Evolutionary conservation across 2,113 vertebrate genomes (phyloP).

Genomic region (Potamarius usumacintae): DNA sequence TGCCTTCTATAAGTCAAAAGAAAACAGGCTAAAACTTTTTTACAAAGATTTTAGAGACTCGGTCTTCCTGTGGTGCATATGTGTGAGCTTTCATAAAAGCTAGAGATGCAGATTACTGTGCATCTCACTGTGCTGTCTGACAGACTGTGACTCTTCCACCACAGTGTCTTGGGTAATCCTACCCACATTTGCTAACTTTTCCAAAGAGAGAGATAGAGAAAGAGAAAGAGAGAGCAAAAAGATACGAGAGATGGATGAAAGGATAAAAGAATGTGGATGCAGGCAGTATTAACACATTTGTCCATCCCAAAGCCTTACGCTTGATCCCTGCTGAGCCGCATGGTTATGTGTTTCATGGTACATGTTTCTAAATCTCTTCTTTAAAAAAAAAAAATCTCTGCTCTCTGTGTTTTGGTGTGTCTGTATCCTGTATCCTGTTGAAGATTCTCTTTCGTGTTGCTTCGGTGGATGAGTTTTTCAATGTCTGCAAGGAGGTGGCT

Average conservation of each 20-base stretch:
- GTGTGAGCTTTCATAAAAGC: conserved; percentile 41
- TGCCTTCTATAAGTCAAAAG: conserved; percentile 15
- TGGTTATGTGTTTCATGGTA: not conserved
- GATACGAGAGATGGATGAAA: conserved; percentile 38
- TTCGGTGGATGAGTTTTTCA: conserved; percentile 1
- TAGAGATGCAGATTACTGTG: conserved; percentile 41
- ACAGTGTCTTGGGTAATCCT: conserved; percentile 47
- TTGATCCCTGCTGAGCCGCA: conserved; percentile 33
- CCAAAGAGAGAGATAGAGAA: not conserved
- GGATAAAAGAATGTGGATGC: conserved; percentile 32
- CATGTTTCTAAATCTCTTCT: conserved; percentile 4
- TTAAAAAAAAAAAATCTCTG: not conserved
- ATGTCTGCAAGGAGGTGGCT: conserved; percentile 40
- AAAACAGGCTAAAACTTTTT: conserved; percentile 64
- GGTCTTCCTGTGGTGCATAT: conserved; percentile 18
- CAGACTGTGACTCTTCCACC: conserved; percentile 50
- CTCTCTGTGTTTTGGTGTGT: conserved; percentile 17
- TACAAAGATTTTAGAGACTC: conserved; percentile 54
- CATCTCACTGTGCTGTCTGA: conserved; percentile 31
- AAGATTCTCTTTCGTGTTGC: conserved; percentile 6
- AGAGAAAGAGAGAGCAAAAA: conserved; percentile 1
- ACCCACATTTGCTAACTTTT: conserved; percentile 1
- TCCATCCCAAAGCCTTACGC: conserved; percentile 25
- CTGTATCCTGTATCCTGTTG: conserved; percentile 17
- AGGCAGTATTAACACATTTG: conserved; percentile 26